Evolutionary conservation across 1,140 invertebrate genomes (phyloP), one percentile per base, ranked within the genome.

Genomic region (Zaprionus davidi): DNA sequence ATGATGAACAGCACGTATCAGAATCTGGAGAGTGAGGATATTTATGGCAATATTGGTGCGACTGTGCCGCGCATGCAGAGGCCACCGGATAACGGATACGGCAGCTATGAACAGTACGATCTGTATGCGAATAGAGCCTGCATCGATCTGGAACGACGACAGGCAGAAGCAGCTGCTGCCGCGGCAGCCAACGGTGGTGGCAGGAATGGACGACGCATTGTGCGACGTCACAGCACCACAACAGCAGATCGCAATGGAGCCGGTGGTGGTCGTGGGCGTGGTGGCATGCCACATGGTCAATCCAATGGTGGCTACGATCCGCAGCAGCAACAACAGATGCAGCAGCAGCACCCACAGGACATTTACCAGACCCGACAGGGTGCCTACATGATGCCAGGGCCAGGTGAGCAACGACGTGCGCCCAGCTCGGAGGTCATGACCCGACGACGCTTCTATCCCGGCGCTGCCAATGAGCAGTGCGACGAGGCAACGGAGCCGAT

Each of bases 1-100:
- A 65, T 92, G 68, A 81, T 90, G 85, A 92, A 92, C 55, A 92
- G 90, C 49, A 92, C 92, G 6, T 92, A 92, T 63, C 90, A 91
- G 78, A 92, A 92, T 76, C 72, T 92, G 53, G 92, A 92, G 71
- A 62, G 77, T 20, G 92, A 92, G 68, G 92, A 92, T 38, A 92
- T 92, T 28, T 92, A 92, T 57, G 91, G 91, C 15, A 91, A 92
- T 17, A 86, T 92, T 22, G 83, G 78, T 2, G 71, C 71, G 20
- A 82, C 90, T 22, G 80, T 72, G 41, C 79, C 74, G 0, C 80
- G 87, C 24, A 72, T 76, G 71, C 71, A 58, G 0, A 78, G 76
- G 4, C 73, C 78, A 6, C 65, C 65, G 15, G 69, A 86, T 5
- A 84, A 91, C 55, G 77, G 86, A 0, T 90, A 91, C 13, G 74